These are phyloP conservation scores for Allacma fusca DNA, from an alignment of 2,888 invertebrate species.

Conservation along the genomic window DNA sequence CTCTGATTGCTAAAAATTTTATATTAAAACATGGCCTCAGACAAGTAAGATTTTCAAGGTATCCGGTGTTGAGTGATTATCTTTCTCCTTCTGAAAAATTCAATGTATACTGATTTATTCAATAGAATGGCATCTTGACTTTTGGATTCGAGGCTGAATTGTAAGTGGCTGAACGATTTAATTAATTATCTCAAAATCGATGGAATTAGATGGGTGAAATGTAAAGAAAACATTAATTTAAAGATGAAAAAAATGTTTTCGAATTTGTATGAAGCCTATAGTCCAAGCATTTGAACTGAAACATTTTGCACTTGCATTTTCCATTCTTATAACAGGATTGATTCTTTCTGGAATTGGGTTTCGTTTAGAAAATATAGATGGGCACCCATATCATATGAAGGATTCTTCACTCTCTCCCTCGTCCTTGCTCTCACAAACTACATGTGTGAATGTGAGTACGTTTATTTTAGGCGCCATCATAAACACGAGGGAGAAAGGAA, in stretches of 20 bases:
- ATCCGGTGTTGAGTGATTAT: neutral
- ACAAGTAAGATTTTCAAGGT: neutral
- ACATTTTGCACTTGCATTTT: neutral
- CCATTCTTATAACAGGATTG: neutral
- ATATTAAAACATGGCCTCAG: neutral
- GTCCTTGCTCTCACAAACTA: no score
- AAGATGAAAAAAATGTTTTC: neutral
- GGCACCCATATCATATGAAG: no score
- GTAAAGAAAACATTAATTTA: neutral
- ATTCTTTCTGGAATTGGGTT: no score
- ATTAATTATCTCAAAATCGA: neutral
- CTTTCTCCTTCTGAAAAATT: constrained; percentile 7
- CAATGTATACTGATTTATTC: constrained; percentile 1
- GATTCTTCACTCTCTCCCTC: no score
- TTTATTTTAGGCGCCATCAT: no score
- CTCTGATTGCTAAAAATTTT: constrained; percentile 22
- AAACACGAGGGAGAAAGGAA: no score
- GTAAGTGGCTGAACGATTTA: constrained; percentile 17
- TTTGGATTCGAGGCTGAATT: neutral
- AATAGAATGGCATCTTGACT: neutral
- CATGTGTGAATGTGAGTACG: no score
- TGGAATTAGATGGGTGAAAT: neutral
- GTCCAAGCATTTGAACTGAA: neutral
- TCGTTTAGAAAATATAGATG: no score
- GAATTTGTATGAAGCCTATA: neutral